Evolutionary conservation across 30 jellyfish, hydroid and myxozoan genomes (phyloP), one percentile per base, ranked within the genome.

Genomic region (Cassiopea andromeda): DNA sequence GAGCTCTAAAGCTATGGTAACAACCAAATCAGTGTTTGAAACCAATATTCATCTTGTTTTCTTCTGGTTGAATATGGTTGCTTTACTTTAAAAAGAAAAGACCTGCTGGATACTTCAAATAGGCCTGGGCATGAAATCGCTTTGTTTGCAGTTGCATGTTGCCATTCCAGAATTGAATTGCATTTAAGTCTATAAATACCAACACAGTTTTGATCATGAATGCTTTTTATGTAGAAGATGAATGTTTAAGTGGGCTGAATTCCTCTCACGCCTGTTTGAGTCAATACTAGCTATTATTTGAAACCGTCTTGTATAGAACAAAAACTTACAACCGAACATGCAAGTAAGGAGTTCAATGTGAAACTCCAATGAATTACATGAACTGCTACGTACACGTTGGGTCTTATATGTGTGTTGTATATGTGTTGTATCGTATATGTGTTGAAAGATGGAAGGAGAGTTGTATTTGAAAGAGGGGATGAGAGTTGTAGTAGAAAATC

Each of bases 1-100:
- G 73, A 64, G 73, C 73, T 64, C 27, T 5, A 64, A 7, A 64
- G 43, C 73, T 17, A 64, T 64, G 73, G 15, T 27, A 64, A 64
- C 73, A 70, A 38, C 14, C 49, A 18, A 70, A 70, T 70, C 79
- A 70, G 79, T 54, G 79, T 70, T 50, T 70, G 79, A 70, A 70
- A 14, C 38, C 54, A 43, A 54, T 38, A 27, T 70, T 12, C 49
- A 19, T 14, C 79, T 17, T 14, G 27, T 14, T 14, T 64, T 64
- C 15, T 64, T 64, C 15, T 4, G 73, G 73, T 64, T 17, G 73
- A 13, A 17, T 64, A 64, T 2, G 2, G 73, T 27, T 64, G 73
- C 15, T 17, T 9, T 2, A 5, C 6, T 64, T 4, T 13, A 27
- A 27, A 13, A 4, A 2, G 27, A 64, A 64, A 17, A 14, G 73